Evolutionary conservation across 2,797 vertebrate genomes (phyloP), one percentile per base, ranked within the genome.

Genomic region (Thunnus albacares): DNA sequence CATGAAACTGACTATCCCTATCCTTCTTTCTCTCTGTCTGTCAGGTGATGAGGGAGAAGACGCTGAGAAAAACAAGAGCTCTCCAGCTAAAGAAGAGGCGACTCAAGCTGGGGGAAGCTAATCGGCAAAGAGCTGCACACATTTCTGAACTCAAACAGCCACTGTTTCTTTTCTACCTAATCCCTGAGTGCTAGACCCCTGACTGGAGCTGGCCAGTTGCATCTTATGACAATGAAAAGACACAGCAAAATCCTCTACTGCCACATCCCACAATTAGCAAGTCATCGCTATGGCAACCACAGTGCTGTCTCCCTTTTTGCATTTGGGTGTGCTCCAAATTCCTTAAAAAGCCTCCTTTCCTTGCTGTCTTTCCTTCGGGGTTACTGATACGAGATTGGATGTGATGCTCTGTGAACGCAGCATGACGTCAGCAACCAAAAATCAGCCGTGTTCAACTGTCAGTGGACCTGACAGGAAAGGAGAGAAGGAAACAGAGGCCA

Each of bases 1-100:
- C 52, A 43, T 77, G 57, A 81, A 81, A 73, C 55, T 43, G 17
- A 61, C 62, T 55, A 35, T 47, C 53, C 68, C 65, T n/a, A 2
- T 66, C 45, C 26, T 30, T 64, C 38, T 75, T 11, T 73, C 43
- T 68, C 47, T 68, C 47, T 80, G 51, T 75, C 22, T 73, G 17
- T 58, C 67, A 93, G 91, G 74, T 26, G 90, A 85, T 41, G 87
- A 90, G 24, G 88, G 80, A 62, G 86, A 85, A 61, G 83, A 90
- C 20, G 0, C 71, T 2, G 70, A 81, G 53, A 87, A 90, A 63
- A 87, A 24, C 52, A 82, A 77, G 69, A 77, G 80, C 56, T 79
- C 84, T 73, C 15, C 90, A 59, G 8, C 79, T 30, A 88, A 92
- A 88, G 88, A 92, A 70, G 83, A 90, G 71, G 84, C 87, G 80